These are phyloP conservation scores for Drosophila paucipuncta DNA, from an alignment of 2,888 invertebrate genomes.

Conservation along the genomic window DNA sequence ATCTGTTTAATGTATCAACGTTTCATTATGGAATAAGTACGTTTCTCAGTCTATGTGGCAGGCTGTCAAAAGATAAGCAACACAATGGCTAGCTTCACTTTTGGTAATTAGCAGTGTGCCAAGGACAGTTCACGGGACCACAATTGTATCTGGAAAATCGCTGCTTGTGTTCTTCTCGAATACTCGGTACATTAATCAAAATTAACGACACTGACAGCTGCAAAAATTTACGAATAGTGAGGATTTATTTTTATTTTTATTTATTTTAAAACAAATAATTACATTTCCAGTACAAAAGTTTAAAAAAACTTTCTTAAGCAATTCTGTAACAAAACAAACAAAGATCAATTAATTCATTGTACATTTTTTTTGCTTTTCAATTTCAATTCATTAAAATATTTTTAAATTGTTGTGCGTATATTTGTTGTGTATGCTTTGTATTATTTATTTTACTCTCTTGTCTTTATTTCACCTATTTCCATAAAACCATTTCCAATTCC, in stretches of 20 bases:
- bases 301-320: neutral
- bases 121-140: neutral
- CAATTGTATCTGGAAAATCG: neutral
- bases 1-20: constrained; percentile 77
- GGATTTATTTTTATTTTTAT: neutral
- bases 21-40: constrained; percentile 58
- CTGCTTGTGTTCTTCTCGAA: constrained; percentile 1
- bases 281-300: neutral
- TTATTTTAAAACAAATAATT: neutral
- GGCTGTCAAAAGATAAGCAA: constrained; percentile 55
- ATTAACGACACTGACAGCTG: constrained; percentile 28
- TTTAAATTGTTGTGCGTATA: neutral
- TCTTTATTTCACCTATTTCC: neutral
- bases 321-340: neutral
- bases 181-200: constrained; percentile 16
- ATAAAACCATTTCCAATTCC: neutral
- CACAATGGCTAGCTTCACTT: constrained; percentile 34
- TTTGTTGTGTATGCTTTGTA: neutral
- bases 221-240: neutral
- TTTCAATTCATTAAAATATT: neutral
- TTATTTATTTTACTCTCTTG: neutral
- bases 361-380: neutral
- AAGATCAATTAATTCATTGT: neutral
- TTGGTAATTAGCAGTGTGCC: constrained; percentile 59
- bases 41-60: constrained; percentile 21